A percentile compares a stretch with the other conserved stretches of the same genome.
These are phyloP conservation scores for Sminthurides aquaticus DNA, from an alignment of 2,888 invertebrate genomes.

Conservation along the genomic window DNA sequence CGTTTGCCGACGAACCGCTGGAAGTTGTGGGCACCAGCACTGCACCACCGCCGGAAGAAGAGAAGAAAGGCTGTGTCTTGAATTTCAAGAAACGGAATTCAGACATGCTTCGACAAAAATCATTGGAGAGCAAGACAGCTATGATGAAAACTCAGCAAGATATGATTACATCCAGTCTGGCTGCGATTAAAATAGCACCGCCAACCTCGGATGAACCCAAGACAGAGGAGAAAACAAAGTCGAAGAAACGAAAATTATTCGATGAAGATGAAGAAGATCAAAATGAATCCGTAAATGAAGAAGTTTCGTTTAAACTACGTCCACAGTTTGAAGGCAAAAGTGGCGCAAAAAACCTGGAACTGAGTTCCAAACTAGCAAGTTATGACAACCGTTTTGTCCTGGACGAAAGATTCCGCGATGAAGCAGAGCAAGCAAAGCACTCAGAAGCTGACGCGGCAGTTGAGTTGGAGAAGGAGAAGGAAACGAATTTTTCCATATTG, in stretches of 20 bases:
- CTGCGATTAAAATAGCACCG: constrained; percentile 3
- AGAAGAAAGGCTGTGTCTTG: no score
- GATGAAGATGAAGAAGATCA: constrained; percentile 23
- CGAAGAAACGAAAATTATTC: neutral
- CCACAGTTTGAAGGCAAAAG: constrained; percentile 37
- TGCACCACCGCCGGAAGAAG: no score
- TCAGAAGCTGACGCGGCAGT: constrained; percentile 14
- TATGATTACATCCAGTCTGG: constrained; percentile 29
- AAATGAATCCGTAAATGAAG: constrained; percentile 19
- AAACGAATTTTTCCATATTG: constrained; percentile 26
- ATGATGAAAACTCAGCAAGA: constrained; percentile 22
- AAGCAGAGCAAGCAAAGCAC: constrained; percentile 9
- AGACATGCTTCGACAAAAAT: constrained; percentile 33
- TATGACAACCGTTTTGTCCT: constrained; percentile 37
- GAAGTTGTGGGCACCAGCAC: no score
- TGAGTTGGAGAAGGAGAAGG: constrained; percentile 23
- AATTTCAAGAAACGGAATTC: constrained; percentile 36
- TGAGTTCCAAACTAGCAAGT: constrained; percentile 32
- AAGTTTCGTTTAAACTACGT: constrained; percentile 23
- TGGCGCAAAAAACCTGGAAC: constrained; percentile 35
- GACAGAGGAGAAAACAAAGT: neutral
- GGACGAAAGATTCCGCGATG: constrained; percentile 37
- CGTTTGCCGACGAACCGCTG: no score
- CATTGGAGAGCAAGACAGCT: constrained; percentile 28
- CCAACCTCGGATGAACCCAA: neutral